Conservation (phyloP, 2,113 vertebrate species). For the Rhagologus leucostigma region DNA sequence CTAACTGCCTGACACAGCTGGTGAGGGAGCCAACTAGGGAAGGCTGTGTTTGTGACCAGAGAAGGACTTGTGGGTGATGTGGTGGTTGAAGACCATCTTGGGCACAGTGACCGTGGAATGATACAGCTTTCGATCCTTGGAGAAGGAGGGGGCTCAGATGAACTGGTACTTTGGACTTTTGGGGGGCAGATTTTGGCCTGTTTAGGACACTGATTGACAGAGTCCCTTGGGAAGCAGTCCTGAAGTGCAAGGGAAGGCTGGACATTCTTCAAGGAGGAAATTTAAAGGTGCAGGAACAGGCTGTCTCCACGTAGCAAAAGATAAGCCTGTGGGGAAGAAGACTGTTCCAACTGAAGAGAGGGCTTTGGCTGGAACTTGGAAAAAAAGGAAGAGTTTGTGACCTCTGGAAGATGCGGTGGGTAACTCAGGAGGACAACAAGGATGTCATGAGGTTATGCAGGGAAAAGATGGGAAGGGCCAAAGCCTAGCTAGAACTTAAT, state of each 20-base stretch:
- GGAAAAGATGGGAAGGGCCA: background rate
- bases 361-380: background rate
- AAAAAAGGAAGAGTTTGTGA: background rate
- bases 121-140: rapidly evolving
- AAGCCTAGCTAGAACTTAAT: background rate
- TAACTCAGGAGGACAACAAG: background rate
- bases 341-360: background rate
- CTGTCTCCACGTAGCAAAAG: background rate
- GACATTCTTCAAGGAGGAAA: background rate
- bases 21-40: background rate
- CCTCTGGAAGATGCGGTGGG: background rate
- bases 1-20: background rate
- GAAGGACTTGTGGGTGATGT: background rate
- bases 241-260: background rate
- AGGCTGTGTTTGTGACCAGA: background rate
- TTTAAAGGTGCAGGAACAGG: background rate
- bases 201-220: background rate
- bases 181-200: background rate
- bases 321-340: background rate
- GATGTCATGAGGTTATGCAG: background rate
- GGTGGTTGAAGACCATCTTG: background rate
- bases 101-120: background rate
- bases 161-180: background rate
- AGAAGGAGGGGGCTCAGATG: background rate
- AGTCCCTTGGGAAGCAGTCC: background rate